Conservation (phyloP, 1,140 invertebrate species). For the Diachasmimorpha longicaudata region DNA sequence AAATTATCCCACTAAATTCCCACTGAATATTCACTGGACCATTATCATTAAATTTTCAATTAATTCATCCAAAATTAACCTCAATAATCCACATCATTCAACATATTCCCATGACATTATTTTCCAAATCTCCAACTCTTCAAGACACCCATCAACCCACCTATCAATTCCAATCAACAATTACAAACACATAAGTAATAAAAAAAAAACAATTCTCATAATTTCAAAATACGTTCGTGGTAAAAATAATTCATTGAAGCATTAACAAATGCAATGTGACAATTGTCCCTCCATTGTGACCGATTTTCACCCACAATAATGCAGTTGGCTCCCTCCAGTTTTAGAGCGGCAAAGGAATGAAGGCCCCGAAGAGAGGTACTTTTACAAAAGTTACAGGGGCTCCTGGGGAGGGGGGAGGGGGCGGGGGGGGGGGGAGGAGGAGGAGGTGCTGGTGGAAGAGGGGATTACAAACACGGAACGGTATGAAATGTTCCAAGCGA, state of each 20-base stretch:
- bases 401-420: no score
- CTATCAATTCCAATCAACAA: no score
- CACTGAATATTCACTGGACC: no score
- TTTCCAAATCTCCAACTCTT: no score
- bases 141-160: no score
- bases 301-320: constrained; percentile 6
- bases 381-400: not conserved
- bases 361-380: not conserved
- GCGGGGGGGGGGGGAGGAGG: no score
- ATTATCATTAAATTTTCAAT: no score
- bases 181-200: not conserved
- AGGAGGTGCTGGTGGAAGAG: no score
- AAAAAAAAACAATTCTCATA: not conserved
- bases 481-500: constrained; percentile 10
- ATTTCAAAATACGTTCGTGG: not conserved
- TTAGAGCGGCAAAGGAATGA: not conserved
- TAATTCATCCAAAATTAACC: no score
- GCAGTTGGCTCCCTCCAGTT: constrained; percentile 2
- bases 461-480: constrained; percentile 2
- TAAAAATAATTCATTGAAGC: constrained; percentile 1
- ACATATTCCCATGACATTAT: no score
- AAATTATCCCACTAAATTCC: no score
- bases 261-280: constrained; percentile 7
- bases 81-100: no score
- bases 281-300: not conserved